Percentiles rank a stretch among this genome's conserved stretches.
Conservation (phyloP, 2,888 invertebrate genomes). For the Iselma pallidipennis region DNA sequence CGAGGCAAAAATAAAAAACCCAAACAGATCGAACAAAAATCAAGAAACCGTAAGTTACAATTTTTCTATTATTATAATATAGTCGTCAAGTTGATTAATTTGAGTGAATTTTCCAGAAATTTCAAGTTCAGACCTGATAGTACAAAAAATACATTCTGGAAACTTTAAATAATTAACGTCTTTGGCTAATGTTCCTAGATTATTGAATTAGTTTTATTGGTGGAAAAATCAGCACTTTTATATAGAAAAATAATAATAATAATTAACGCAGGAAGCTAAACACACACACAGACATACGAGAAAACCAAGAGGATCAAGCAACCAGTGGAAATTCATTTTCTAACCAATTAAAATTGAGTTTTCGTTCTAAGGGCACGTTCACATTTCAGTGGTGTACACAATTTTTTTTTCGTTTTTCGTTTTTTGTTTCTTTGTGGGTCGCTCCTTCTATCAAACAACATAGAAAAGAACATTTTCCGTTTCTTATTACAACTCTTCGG, state of each 20-base stretch:
- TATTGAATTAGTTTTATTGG: too few relatives aligned
- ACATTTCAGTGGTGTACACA: slow-evolving; percentile 16
- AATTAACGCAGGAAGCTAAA: slow-evolving; percentile 50
- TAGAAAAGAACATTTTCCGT: too few relatives aligned
- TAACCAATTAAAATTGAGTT: slow-evolving; percentile 8
- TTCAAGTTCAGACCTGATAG: slow-evolving; percentile 44
- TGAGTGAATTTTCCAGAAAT: slow-evolving; percentile 39
- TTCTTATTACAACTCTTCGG: too few relatives aligned
- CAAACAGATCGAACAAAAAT: not conserved
- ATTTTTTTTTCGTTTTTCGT: slow-evolving; percentile 1
- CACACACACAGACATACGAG: slow-evolving; percentile 34
- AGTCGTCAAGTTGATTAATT: not conserved
- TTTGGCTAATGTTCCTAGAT: slow-evolving; percentile 46
- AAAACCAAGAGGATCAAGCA: slow-evolving; percentile 36
- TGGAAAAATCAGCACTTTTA: too few relatives aligned
- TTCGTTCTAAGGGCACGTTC: slow-evolving; percentile 39
- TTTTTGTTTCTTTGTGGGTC: slow-evolving; percentile 1
- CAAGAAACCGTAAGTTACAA: slow-evolving; percentile 41
- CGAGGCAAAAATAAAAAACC: too few relatives aligned
- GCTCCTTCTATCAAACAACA: not conserved
- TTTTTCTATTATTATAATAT: not conserved
- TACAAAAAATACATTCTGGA: slow-evolving; percentile 50
- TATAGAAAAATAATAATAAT: slow-evolving; percentile 37
- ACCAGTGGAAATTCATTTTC: too few relatives aligned
- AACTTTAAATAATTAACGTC: slow-evolving; percentile 36